Conservation (phyloP, 2,888 invertebrate genomes). For the Brenthis daphne region DNA sequence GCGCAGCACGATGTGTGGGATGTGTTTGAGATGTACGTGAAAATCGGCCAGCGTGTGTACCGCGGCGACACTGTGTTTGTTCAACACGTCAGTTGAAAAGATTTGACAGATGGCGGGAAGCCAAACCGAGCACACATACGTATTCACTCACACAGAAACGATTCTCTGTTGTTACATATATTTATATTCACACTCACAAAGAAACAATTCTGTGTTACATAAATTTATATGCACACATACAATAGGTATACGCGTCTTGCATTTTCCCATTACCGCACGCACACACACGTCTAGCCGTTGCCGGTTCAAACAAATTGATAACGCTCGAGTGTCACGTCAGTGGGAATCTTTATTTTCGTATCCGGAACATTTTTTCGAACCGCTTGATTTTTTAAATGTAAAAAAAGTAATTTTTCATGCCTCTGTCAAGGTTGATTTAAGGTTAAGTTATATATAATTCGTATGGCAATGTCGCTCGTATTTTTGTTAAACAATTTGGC, state of each 20-base stretch:
- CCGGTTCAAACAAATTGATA: slow-evolving; percentile 78
- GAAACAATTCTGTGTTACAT: background rate
- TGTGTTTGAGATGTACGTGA: background rate
- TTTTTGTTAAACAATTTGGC: slow-evolving; percentile 24
- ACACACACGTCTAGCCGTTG: slow-evolving; percentile 50
- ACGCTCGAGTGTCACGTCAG: slow-evolving; percentile 74
- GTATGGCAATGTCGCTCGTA: slow-evolving; percentile 54
- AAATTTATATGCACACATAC: background rate
- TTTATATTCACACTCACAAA: background rate
- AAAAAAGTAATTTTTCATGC: slow-evolving; percentile 68
- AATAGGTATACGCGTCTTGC: background rate
- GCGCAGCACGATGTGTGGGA: background rate
- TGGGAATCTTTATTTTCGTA: slow-evolving; percentile 68
- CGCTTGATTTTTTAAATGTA: slow-evolving; percentile 67
- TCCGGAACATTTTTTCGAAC: slow-evolving; percentile 55
- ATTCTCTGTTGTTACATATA: background rate
- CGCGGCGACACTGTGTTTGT: slow-evolving; percentile 40
- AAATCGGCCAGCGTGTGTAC: slow-evolving; percentile 8
- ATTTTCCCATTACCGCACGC: slow-evolving; percentile 24
- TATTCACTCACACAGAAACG: slow-evolving; percentile 13
- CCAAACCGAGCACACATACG: slow-evolving; percentile 42
- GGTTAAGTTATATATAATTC: slow-evolving; percentile 71
- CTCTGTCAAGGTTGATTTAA: slow-evolving; percentile 81
- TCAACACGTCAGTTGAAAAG: slow-evolving; percentile 42
- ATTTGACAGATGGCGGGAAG: slow-evolving; percentile 46